These are phyloP conservation scores for Acanthopagrus latus DNA, from an alignment of 2,797 vertebrate genomes.

Conservation along the genomic window DNA sequence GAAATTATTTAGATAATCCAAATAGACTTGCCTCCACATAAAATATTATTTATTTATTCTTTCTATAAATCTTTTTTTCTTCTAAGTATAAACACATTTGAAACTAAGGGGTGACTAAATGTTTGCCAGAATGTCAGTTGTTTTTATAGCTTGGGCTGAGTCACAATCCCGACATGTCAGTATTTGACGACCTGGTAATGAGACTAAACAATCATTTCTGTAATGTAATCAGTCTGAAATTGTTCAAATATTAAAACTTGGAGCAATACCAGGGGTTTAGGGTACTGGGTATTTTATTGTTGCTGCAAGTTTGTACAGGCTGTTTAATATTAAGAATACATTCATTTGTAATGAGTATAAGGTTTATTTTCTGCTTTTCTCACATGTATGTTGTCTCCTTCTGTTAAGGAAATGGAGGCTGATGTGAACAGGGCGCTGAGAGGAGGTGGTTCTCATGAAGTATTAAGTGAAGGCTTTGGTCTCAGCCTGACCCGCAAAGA, in stretches of 20 bases:
- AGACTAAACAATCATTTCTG: no score
- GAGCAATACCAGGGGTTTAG: background rate
- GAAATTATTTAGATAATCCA: background rate
- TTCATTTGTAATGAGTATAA: background rate
- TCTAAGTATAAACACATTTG: background rate
- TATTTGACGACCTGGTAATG: no score
- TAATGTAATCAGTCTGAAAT: background rate
- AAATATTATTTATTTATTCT: background rate
- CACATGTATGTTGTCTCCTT: constrained; percentile 2
- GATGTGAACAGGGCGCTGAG: constrained; percentile 89
- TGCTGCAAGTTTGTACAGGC: background rate
- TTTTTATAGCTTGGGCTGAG: no score
- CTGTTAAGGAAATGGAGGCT: constrained; percentile 91
- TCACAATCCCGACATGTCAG: no score
- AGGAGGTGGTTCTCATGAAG: constrained; percentile 91
- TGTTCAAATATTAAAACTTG: background rate
- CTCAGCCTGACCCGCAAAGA: constrained; percentile 97
- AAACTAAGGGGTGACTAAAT: background rate
- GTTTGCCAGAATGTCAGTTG: background rate
- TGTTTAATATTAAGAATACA: background rate
- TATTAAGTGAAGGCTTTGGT: constrained; percentile 95
- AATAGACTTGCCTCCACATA: background rate
- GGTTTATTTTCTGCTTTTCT: background rate
- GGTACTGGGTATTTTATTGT: background rate
- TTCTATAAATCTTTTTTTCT: background rate